Conservation (phyloP, 2,888 invertebrate species). For the Chorisops tibialis region DNA sequence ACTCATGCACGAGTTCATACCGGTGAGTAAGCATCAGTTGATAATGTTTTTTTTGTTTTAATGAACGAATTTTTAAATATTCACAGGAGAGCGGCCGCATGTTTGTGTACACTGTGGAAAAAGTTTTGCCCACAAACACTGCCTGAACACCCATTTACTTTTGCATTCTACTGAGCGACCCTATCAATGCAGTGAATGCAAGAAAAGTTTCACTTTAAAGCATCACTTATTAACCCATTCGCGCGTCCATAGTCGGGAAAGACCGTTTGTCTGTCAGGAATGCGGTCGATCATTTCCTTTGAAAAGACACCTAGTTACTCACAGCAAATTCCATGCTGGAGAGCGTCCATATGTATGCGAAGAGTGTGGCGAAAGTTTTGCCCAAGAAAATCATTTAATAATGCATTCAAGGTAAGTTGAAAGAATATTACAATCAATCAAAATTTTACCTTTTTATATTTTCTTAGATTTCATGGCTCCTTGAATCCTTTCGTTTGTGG, state of each 20-base stretch:
- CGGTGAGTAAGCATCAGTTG: conserved; percentile 48
- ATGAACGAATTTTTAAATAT: conserved; percentile 13
- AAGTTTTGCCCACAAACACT: conserved; percentile 78
- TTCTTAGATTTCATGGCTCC: conserved; percentile 83
- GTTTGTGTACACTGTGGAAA: conserved; percentile 77
- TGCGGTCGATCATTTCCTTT: conserved; percentile 79
- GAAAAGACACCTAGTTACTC: conserved; percentile 78
- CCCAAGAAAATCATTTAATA: conserved; percentile 74
- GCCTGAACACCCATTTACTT: conserved; percentile 76
- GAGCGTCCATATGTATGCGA: conserved; percentile 81
- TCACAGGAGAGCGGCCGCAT: conserved; percentile 68
- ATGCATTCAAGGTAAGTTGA: conserved; percentile 53
- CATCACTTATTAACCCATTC: conserved; percentile 80
- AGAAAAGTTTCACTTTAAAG: conserved; percentile 81
- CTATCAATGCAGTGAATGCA: conserved; percentile 79
- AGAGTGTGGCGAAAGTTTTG: conserved; percentile 91
- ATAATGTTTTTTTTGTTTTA: neutral
- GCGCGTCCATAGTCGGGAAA: conserved; percentile 74
- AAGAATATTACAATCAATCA: neutral
- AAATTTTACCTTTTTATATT: neutral
- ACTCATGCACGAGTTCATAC: conserved; percentile 80
- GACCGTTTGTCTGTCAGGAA: conserved; percentile 78
- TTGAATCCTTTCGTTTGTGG: conserved; percentile 92
- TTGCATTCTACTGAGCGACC: conserved; percentile 78
- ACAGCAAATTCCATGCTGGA: conserved; percentile 82